Base-by-base conservation (phyloP, 2,113 vertebrate genomes). In the Misgurnus mizolepis region DNA sequence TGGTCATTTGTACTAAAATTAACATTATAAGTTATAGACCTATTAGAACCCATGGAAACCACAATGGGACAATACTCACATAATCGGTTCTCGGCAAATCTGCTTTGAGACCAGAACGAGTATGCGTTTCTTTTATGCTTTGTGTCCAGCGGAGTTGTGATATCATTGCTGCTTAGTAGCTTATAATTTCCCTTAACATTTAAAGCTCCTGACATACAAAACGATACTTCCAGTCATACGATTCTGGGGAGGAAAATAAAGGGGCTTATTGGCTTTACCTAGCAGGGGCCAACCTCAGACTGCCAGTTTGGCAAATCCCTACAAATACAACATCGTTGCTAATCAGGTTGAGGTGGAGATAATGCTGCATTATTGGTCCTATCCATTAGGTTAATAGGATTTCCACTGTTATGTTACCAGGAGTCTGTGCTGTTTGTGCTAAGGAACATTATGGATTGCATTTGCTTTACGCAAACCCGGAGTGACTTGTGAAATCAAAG, bases 361-460 rank as follows among this genome's bases (percentile, higher is more conserved):
- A 88, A 89, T 87, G 86, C 85, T 87, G 88, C 90, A 89, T 91
- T 88, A 90, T 89, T 91, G 87, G 87, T 86, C 80, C 73, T 80
- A 88, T 89, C 87, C 89, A 87, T 92, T 93, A 88, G 89, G 83
- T 86, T 89, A 91, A 92, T 86, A 83, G 87, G 90, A 90, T 91
- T 91, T 56, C 82, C 82, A 82, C 88, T 14, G 40, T 86, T 80
- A 73, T 76, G 82, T 80, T 88, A 86, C 83, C 78, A 81, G 86
- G 27, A 72, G 84, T 58, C 85, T 84, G 77, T 89, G 79, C 82
- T 87, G 82, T 87, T 70, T 80, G 69, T 75, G 7, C 47, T 87
- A 78, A 84, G 85, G 84, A 89, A 88, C 86, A 83, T 86, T 88
- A 73, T 76, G 78, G 74, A 82, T 85, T 84, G 55, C 82, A 77